Percentiles rank a stretch among this genome's conserved stretches.
These are phyloP conservation scores for Novumbra hubbsi DNA, from an alignment of 2,797 vertebrate genomes.

Conservation along the genomic window DNA sequence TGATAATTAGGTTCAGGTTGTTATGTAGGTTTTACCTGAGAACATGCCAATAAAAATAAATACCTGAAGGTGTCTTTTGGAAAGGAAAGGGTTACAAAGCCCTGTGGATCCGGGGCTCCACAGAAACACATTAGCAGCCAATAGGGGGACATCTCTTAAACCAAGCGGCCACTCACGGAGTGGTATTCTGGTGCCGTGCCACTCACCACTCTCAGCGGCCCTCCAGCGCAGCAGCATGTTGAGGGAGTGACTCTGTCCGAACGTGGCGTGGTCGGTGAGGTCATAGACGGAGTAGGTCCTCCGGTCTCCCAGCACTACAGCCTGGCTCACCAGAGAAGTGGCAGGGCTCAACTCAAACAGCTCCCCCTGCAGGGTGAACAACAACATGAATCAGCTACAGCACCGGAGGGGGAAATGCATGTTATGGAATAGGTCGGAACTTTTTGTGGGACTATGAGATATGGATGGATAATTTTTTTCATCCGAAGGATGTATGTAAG, in stretches of 20 bases:
- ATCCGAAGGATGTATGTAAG: too few species aligned
- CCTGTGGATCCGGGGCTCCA: too few species aligned
- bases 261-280: slow-evolving; percentile 78
- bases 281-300: slow-evolving; percentile 90
- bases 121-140: not conserved
- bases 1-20: too few species aligned
- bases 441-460: too few species aligned
- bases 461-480: too few species aligned
- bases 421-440: too few species aligned
- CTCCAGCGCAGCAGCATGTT: slow-evolving; percentile 92
- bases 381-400: not conserved
- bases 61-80: too few species aligned
- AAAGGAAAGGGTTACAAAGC: too few species aligned
- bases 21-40: too few species aligned
- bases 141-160: not conserved
- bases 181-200: not conserved
- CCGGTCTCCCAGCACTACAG: slow-evolving; percentile 84
- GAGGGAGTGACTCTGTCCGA: slow-evolving; percentile 84
- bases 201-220: slow-evolving; percentile 77
- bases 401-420: not conserved
- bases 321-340: slow-evolving; percentile 75
- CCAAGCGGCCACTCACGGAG: not conserved
- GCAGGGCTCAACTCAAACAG: slow-evolving; percentile 84
- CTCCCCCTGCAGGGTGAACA: slow-evolving; percentile 76
- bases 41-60: too few species aligned